Evolutionary conservation across 1,140 invertebrate species (phyloP), one percentile per base, ranked within the genome.

Genomic region (Melitaea cinxia): DNA sequence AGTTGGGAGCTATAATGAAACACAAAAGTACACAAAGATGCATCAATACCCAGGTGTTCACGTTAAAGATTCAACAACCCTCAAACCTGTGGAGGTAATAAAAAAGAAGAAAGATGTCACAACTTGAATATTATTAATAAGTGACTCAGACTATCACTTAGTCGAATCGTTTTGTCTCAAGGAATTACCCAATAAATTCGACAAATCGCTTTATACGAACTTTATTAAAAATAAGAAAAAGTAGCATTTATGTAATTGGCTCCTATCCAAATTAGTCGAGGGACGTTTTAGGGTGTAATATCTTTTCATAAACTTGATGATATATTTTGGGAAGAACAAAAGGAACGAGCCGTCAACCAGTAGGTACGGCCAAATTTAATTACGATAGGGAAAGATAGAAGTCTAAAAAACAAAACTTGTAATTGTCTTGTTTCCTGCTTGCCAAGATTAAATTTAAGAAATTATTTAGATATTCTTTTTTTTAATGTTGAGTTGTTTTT

Each of bases 291-390:
- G 65, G 64, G 78, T 73, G 72, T 81, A 85, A 85, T 85, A 86
- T 85, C 77, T 85, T 82, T 84, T 88, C 81, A 88, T 83, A 83
- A 81, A 83, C 77, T 82, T 78, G 80, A 83, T 74, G 75, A 78
- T 74, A 79, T 78, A 80, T 74, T 77, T 86, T 78, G 74, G 68
- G 68, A 75, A 75, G 75, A 74, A 78, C 79, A 77, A 82, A 77
- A 80, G 72, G 81, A 87, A 86, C 85, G 77, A 86, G 85, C 84
- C 86, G 86, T 87, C 86, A 87, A 83, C 80, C 67, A 73, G n/a
- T n/a, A n/a, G n/a, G 73, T 78, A 85, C 75, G 79, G 76, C 78
- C 82, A 82, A 85, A 87, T 86, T 81, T 82, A 89, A 89, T 89
- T 87, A 86, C 80, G 75, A 69, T 73, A 73, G 62, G 33, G 10